Percentiles rank a stretch among this genome's conserved stretches.
phyloP scores from a whole-genome alignment of 64 coral and sea anemone genomes.

The Dendronephthya gigantea region DNA sequence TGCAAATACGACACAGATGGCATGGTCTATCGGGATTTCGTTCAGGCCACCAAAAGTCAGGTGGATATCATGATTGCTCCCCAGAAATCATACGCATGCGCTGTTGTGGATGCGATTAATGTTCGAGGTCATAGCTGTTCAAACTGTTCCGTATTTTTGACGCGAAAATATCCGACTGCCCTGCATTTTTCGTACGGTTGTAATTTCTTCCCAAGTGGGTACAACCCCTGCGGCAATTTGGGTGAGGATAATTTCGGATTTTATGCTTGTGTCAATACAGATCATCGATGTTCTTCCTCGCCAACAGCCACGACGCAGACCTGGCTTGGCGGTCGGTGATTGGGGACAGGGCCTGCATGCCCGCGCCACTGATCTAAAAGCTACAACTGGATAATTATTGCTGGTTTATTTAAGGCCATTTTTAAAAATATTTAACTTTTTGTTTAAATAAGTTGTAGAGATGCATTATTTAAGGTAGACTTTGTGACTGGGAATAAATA shows the following conservation, averaged over 20 bases:
- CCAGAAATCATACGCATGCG: background rate
- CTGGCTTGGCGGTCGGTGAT: background rate
- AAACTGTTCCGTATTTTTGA: background rate
- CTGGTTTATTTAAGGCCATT: too few relatives aligned
- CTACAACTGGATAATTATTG: too few relatives aligned
- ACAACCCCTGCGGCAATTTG: background rate
- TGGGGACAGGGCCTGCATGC: too few relatives aligned
- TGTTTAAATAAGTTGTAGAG: too few relatives aligned
- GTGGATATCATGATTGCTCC: background rate
- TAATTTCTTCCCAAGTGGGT: background rate
- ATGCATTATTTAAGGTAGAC: too few relatives aligned
- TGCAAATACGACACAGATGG: constrained; percentile 21
- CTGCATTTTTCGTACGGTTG: background rate
- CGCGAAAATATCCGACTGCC: background rate
- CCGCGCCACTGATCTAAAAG: too few relatives aligned
- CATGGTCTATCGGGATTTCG: background rate
- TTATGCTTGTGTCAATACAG: constrained; percentile 8
- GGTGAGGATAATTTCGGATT: constrained; percentile 27
- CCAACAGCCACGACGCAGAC: background rate
- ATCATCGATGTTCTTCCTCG: background rate
- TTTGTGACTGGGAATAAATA: too few relatives aligned
- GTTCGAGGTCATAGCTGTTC: background rate
- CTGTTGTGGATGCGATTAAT: background rate
- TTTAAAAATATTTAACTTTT: too few relatives aligned
- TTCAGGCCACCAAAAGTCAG: background rate